Percentiles rank a stretch among this genome's conserved stretches.
phyloP scores from a whole-genome alignment of 2,888 invertebrate species.

The Cyclophora punctaria region DNA sequence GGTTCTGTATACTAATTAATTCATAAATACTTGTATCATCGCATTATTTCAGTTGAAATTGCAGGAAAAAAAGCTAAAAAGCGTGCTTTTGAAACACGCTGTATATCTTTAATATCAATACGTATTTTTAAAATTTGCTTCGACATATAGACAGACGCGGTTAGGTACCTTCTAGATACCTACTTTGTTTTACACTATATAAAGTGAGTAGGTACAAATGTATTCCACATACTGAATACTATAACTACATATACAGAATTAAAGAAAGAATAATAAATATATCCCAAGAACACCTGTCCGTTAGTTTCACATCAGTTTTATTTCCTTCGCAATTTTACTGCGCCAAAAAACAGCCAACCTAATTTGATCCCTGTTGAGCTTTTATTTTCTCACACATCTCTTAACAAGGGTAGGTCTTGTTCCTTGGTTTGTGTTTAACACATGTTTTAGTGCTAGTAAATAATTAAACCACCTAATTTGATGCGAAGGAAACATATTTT shows the following conservation, averaged over 20 bases:
- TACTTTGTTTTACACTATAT: no score
- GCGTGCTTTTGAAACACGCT: no score
- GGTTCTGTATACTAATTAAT: no score
- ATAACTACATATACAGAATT: slow-evolving; percentile 26
- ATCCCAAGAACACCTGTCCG: slow-evolving; percentile 58
- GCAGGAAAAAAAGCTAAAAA: no score
- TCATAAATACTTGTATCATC: no score
- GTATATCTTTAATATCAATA: no score
- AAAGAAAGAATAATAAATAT: slow-evolving; percentile 41
- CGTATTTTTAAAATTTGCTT: no score
- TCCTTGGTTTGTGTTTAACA: slow-evolving; percentile 45
- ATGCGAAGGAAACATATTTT: slow-evolving; percentile 54
- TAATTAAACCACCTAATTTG: slow-evolving; percentile 71
- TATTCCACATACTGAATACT: no score
- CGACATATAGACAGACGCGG: no score
- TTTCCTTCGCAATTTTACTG: slow-evolving; percentile 60
- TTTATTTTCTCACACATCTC: slow-evolving; percentile 28
- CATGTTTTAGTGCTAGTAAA: slow-evolving; percentile 69
- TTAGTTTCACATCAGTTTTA: slow-evolving; percentile 49
- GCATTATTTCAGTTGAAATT: no score
- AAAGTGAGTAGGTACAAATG: no score
- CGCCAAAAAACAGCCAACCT: slow-evolving; percentile 41
- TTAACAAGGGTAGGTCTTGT: slow-evolving; percentile 39
- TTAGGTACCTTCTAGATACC: no score
- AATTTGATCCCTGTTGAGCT: slow-evolving; percentile 44